Percentiles rank a stretch among this genome's conserved stretches.
Conservation (phyloP, 2,113 vertebrate genomes). For the Cygnus atratus region DNA sequence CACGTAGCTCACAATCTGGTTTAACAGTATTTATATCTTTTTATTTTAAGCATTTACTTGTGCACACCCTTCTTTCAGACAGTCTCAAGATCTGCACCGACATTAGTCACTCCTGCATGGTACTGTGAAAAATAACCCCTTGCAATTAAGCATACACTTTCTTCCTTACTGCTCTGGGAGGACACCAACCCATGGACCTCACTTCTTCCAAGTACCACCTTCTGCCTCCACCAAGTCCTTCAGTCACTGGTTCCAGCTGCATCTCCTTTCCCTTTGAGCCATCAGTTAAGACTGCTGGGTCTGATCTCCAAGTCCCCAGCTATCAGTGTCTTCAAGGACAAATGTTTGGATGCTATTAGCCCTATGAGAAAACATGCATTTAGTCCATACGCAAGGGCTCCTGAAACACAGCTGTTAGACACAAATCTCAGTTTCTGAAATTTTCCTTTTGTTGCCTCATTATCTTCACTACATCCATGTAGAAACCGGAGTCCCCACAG, state of each 20-base stretch:
- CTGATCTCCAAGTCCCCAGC: not conserved
- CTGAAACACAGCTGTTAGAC: constrained; percentile 29
- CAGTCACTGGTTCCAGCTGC: not conserved
- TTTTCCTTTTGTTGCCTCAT: constrained; percentile 46
- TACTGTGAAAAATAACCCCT: not conserved
- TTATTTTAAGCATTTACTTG: not conserved
- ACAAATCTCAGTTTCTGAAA: constrained; percentile 23
- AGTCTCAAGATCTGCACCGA: not conserved
- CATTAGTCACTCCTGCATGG: not conserved
- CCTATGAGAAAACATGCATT: not conserved
- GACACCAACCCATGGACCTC: not conserved
- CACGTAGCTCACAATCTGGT: not conserved
- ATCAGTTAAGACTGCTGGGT: not conserved
- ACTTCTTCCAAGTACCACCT: not conserved
- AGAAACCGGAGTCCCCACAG: constrained; percentile 14
- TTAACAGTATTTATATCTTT: not conserved
- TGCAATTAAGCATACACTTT: not conserved
- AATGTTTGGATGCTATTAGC: not conserved
- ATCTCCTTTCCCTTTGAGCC: not conserved
- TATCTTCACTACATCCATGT: constrained; percentile 33
- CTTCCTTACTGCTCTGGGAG: not conserved
- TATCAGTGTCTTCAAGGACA: not conserved
- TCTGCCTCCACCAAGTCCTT: not conserved
- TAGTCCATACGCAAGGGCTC: not conserved
- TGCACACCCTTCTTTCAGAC: not conserved